A percentile compares a stretch with the other conserved stretches of the same genome.
Evolutionary conservation across 2,888 invertebrate genomes (phyloP).

Genomic region (Lasioglossum vierecki): DNA sequence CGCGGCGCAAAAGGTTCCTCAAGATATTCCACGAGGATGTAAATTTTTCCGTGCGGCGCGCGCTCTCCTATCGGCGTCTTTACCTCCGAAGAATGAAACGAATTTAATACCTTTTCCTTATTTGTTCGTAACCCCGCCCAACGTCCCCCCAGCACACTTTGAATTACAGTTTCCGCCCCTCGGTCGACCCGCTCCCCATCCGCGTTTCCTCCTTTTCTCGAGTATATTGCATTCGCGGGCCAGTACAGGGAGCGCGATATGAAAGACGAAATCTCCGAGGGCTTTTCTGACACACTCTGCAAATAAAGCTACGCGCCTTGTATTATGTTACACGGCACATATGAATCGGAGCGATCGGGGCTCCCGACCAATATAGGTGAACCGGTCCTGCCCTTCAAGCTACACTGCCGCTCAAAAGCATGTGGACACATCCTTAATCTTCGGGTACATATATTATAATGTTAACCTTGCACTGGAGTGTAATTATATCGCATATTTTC

Average conservation of each 20-base stretch:
- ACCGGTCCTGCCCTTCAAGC: neutral
- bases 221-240: conserved; percentile 44
- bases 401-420: neutral
- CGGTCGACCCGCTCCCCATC: neutral
- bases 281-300: conserved; percentile 75
- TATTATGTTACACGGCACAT: conserved; percentile 70
- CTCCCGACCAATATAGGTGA: conserved; percentile 42
- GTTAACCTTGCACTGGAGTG: too few species aligned
- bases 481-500: too few species aligned
- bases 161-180: conserved; percentile 26
- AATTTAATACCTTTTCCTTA: conserved; percentile 54
- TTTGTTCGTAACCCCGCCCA: conserved; percentile 38
- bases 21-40: conserved; percentile 50
- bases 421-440: neutral
- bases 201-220: conserved; percentile 24
- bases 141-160: conserved; percentile 29
- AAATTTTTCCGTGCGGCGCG: conserved; percentile 29
- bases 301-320: conserved; percentile 67
- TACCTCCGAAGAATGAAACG: conserved; percentile 41
- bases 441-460: too few species aligned
- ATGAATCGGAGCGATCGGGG: conserved; percentile 71
- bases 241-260: conserved; percentile 34
- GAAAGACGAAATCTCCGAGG: conserved; percentile 72
- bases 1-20: conserved; percentile 43
- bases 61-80: conserved; percentile 18